Conservation (phyloP, 1,140 invertebrate genomes). For the Drosophila ananassae region DNA sequence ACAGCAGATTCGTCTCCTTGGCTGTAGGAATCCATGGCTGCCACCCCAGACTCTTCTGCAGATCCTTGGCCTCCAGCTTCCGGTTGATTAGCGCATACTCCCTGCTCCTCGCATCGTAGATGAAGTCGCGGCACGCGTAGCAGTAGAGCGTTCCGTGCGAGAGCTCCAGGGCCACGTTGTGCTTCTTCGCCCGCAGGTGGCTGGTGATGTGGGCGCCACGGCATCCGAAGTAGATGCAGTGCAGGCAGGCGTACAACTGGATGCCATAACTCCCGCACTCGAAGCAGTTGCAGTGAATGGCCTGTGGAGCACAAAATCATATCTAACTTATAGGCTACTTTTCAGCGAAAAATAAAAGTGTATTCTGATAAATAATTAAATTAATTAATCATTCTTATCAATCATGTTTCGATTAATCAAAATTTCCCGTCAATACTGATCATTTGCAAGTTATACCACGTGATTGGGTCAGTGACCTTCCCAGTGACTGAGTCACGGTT, state of each 20-base stretch:
- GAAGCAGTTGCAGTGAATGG: constrained; percentile 79
- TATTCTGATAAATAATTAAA: background rate
- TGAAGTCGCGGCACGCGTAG: constrained; percentile 95
- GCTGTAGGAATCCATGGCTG: constrained; percentile 92
- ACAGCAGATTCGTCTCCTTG: constrained; percentile 89
- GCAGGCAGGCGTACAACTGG: constrained; percentile 93
- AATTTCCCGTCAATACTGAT: background rate
- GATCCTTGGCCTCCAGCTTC: constrained; percentile 86
- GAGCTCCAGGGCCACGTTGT: constrained; percentile 93
- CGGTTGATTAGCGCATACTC: constrained; percentile 86
- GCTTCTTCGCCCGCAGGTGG: constrained; percentile 92
- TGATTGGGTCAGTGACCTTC: constrained; percentile 3
- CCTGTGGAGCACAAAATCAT: constrained; percentile 39
- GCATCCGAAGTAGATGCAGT: constrained; percentile 97
- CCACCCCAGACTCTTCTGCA: constrained; percentile 89
- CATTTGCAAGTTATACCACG: background rate
- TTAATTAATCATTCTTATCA: background rate
- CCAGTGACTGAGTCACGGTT: constrained; percentile 1
- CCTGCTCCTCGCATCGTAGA: constrained; percentile 91
- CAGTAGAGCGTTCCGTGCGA: constrained; percentile 96
- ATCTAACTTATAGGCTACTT: too few relatives aligned
- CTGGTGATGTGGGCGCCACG: constrained; percentile 93
- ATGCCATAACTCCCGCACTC: constrained; percentile 90
- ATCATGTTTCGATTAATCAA: background rate
- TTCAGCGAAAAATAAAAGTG: background rate